A percentile compares a stretch with the other conserved stretches of the same genome.
phyloP scores from a whole-genome alignment of 2,113 vertebrate species.

The Pterocles burchelli region DNA sequence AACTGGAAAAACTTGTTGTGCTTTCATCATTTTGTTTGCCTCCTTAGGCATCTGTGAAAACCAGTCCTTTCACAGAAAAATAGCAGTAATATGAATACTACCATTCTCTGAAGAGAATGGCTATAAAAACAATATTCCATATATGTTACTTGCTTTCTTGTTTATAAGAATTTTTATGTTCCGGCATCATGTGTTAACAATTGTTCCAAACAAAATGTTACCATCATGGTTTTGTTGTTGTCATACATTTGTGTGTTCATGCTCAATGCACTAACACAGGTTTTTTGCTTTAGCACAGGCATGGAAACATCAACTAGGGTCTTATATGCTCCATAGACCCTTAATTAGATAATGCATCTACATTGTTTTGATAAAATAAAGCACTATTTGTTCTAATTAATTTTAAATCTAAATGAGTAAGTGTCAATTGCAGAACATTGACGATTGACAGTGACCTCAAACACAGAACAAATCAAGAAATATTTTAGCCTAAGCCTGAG shows the following conservation, averaged over 20 bases:
- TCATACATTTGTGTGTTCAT: background rate
- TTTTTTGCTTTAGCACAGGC: background rate
- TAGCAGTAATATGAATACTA: background rate
- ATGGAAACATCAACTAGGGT: background rate
- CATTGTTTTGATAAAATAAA: background rate
- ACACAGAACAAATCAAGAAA: background rate
- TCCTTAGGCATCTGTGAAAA: background rate
- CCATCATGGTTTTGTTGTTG: background rate
- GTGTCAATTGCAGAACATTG: background rate
- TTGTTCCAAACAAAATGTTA: background rate
- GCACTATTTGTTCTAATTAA: background rate
- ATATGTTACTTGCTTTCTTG: background rate
- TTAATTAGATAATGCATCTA: background rate
- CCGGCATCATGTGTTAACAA: background rate
- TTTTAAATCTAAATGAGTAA: background rate
- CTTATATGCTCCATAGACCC: background rate
- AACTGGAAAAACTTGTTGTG: background rate
- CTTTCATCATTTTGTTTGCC: background rate
- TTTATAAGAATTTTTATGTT: background rate
- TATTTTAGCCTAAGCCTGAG: background rate
- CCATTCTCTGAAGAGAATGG: background rate
- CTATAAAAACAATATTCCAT: background rate
- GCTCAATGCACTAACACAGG: rapidly evolving
- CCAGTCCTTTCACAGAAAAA: background rate
- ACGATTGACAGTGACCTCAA: background rate